phyloP scores from a whole-genome alignment of 2,113 vertebrate species.

The Eudyptes chrysolophus region DNA sequence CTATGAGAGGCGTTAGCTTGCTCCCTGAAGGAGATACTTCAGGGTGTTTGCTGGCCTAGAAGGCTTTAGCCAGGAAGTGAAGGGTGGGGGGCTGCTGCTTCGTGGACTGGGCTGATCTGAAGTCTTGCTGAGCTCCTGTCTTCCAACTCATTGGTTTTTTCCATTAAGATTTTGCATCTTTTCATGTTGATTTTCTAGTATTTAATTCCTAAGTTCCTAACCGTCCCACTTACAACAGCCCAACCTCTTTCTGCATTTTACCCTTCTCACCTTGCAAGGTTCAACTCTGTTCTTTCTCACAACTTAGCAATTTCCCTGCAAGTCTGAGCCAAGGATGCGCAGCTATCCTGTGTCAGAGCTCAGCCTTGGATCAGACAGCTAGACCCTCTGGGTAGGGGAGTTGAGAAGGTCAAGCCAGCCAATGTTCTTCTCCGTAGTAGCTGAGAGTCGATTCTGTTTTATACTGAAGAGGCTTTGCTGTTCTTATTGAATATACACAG shows the following conservation, averaged over 20 bases:
- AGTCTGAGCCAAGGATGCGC: not conserved
- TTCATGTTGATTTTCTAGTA: not conserved
- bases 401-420: not conserved
- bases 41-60: not conserved
- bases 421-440: not conserved
- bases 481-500: not conserved
- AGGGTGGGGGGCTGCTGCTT: not conserved
- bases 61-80: not conserved
- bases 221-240: not conserved
- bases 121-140: not conserved
- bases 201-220: not conserved
- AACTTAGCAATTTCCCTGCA: not conserved
- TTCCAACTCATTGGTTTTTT: not conserved
- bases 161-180: not conserved
- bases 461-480: not conserved
- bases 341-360: not conserved
- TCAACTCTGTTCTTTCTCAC: not conserved
- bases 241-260: not conserved
- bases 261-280: not conserved
- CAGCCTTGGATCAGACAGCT: not conserved
- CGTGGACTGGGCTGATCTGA: not conserved
- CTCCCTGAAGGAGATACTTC: not conserved
- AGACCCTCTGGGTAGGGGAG: not conserved
- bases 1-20: not conserved
- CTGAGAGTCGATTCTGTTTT: not conserved